Base-by-base conservation (phyloP, 2,888 invertebrate species). In the Mythimna lalbum region DNA sequence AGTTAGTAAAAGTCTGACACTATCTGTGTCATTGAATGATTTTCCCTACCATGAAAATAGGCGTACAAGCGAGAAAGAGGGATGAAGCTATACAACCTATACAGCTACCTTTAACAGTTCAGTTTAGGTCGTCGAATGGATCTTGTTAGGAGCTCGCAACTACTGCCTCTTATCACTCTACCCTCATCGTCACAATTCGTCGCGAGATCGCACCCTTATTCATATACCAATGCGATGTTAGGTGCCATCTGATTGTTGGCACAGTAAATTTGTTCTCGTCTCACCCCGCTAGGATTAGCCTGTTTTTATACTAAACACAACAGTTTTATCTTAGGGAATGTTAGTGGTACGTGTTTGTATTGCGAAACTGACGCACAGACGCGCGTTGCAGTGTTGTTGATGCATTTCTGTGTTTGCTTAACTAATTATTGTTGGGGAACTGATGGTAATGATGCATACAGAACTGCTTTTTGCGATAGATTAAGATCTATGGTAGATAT, bases 201-300 rank as follows among this genome's bases (percentile, higher is more conserved):
- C 55, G 76, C 60, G 9, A 52, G 10, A 63, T 90, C 65, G 23
- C 69, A 64, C 78, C 93, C 86, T 92, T 91, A 90, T 72, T 86
- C 88, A 91, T 90, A 93, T 90, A 88, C 89, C 89, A 86, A 92
- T 89, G 91, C 88, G 86, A 91, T 90, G 91, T 90, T 91, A 93
- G 93, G 92, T 94, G 92, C 91, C 90, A 86, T 90, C 86, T 92
- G 92, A 91, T 91, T 95, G 95, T 95, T 95, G 92, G 88, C 92
- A 88, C 90, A 93, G 95, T 93, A 95, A 95, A 95, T 95, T 95
- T 95, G 94, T 93, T 93, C 93, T 90, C 87, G 91, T 93, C 92
- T 93, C 92, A 90, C 92, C 93, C 90, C 80, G 86, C 86, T 81
- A 86, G 94, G 94, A 94, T 95, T 94, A 95, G 92, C 91, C 93